Base-by-base conservation (phyloP, 2,797 vertebrate species). In the Acipenser transmontanus region DNA sequence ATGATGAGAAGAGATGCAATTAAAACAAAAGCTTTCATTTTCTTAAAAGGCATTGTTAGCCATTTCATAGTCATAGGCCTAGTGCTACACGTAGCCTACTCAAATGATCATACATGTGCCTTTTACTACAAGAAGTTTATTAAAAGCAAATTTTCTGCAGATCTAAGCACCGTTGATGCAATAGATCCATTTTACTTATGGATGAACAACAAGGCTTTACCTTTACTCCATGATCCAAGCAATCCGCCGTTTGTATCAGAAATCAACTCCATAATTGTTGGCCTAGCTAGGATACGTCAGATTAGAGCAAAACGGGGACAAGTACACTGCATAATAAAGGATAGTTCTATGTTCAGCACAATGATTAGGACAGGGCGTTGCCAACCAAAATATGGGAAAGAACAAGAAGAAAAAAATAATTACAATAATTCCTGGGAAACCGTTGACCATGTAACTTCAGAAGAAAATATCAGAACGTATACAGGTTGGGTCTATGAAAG, bases 281-380 rank as follows among this genome's bases (percentile, higher is more conserved):
- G 85, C 6, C 77, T 87, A 51, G 84, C 85, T 0, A 72, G 74
- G 52, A 81, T 86, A 80, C 73, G 83, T 59, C 87, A 87, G 65
- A 65, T 87, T 20, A 74, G 84, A 14, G 84, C 80, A 0, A 71
- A 65, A 34, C 52, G 71, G 0, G 59, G 48, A 0, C 0, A 49
- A 1, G 73, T 64, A 34, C 59, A 12, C 0, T 87, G 85, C 13
- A 74, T 66, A 17, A 49, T 50, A 1, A 63, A 74, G n/a, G 12
- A 66, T 1, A 74, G 50, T 34, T 66, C 72, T 0, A 8, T 50
- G 8, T 71, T 68, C 4, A 61, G 54, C 13, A 59, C 49, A 50
- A 12, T 73, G 6, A 51, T 69, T n/a, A 47, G 51, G 17, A 73
- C 78, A 64, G 72, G 76, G 9, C 78, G 5, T 9, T 86, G 85